These are phyloP conservation scores for Chiloscyllium plagiosum DNA, from an alignment of 2,113 vertebrate genomes.

Conservation along the genomic window DNA sequence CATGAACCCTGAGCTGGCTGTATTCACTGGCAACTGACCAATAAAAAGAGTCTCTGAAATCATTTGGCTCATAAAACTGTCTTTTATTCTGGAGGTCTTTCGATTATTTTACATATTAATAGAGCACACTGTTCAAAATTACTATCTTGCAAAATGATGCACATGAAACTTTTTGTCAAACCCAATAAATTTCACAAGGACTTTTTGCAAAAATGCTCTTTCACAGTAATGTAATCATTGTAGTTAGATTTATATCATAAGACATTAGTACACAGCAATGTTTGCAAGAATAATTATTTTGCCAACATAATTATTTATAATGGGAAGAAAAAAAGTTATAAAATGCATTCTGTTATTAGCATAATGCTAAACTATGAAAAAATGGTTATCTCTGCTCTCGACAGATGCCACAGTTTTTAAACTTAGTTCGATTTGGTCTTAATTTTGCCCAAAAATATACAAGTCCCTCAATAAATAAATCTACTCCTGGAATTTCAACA, in stretches of 20 bases:
- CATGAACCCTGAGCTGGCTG: neutral
- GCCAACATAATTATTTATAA: neutral
- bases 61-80: neutral
- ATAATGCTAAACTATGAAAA: neutral
- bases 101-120: neutral
- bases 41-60: neutral
- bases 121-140: neutral
- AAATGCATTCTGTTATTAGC: neutral
- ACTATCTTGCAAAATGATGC: neutral
- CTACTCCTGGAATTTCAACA: neutral
- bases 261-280: neutral
- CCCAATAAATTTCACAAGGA: neutral
- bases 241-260: neutral
- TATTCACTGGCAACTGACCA: neutral
- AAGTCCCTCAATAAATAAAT: neutral
- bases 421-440: neutral
- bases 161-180: constrained; percentile 11
- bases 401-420: neutral
- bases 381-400: neutral
- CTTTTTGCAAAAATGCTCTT: neutral
- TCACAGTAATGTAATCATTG: neutral
- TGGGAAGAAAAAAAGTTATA: neutral
- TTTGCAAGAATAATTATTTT: neutral
- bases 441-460: neutral
- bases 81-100: neutral